Conservation (phyloP, 1,140 invertebrate genomes). For the Pseudachorutes palmiensis region DNA sequence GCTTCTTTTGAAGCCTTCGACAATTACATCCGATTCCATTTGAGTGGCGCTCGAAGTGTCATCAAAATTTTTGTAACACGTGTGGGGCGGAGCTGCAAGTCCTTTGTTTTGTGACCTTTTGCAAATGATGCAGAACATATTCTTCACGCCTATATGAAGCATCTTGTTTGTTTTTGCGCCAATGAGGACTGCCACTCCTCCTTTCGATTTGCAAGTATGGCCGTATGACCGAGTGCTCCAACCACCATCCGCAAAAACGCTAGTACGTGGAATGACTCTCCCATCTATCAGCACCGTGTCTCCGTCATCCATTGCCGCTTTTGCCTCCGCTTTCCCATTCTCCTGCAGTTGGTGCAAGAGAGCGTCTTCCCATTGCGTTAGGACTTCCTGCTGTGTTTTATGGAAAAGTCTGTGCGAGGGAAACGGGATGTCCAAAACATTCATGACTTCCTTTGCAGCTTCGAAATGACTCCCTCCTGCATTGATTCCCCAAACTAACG, state of each 20-base stretch:
- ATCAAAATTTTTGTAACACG: conserved; percentile 41
- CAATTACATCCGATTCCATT: conserved; percentile 45
- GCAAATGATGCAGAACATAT: conserved; percentile 42
- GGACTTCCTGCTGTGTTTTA: neutral
- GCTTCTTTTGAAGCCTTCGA: conserved; percentile 43
- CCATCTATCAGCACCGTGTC: neutral
- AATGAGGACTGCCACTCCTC: conserved; percentile 37
- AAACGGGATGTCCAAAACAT: neutral
- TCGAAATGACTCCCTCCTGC: neutral
- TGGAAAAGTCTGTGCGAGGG: neutral
- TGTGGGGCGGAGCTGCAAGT: conserved; percentile 29
- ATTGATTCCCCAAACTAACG: neutral
- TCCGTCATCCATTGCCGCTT: neutral
- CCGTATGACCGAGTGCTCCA: conserved; percentile 12
- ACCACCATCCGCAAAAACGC: conserved; percentile 10
- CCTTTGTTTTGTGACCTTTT: too few relatives aligned
- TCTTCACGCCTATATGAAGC: conserved; percentile 41
- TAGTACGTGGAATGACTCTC: neutral
- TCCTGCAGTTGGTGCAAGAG: neutral
- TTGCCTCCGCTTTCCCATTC: neutral
- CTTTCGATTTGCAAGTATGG: conserved; percentile 9
- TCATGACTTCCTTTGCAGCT: neutral
- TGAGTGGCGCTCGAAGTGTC: conserved; percentile 38
- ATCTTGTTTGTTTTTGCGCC: conserved; percentile 40
- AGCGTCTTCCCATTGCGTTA: neutral